Evolutionary conservation across 2,797 vertebrate species (phyloP).

Genomic region (Rhynchotus rufescens): DNA sequence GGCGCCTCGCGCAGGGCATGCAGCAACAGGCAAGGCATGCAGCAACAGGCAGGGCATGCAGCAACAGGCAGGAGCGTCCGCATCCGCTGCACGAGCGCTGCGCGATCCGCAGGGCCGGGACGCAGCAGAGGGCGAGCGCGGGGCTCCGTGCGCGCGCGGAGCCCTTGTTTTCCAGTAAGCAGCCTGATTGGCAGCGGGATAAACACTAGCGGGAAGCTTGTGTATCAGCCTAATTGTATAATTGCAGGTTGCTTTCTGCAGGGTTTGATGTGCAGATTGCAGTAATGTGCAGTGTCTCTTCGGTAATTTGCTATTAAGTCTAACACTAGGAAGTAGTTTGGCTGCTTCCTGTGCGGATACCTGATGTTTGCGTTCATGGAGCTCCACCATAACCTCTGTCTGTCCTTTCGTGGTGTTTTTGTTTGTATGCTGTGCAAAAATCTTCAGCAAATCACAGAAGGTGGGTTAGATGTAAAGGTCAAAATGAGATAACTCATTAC

Average conservation of each 20-base stretch:
- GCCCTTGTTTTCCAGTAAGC: slow-evolving; percentile 76
- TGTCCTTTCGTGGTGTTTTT: background rate
- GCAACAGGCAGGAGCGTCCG: too few relatives aligned
- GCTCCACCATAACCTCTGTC: background rate
- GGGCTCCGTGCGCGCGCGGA: slow-evolving; percentile 13
- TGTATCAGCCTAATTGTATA: slow-evolving; percentile 78
- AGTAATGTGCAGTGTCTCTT: slow-evolving; percentile 55
- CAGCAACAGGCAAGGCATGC: background rate
- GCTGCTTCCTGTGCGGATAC: slow-evolving; percentile 11
- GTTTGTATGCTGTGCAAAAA: background rate
- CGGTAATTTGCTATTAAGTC: slow-evolving; percentile 58
- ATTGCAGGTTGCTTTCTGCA: slow-evolving; percentile 74
- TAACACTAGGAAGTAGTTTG: slow-evolving; percentile 21
- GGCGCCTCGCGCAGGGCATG: too few relatives aligned
- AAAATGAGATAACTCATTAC: slow-evolving; percentile 38
- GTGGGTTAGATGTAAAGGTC: slow-evolving; percentile 37
- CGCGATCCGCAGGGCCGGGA: too few relatives aligned
- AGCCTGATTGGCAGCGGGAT: slow-evolving; percentile 72
- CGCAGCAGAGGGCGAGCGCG: background rate
- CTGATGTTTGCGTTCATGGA: background rate
- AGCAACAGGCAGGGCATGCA: background rate
- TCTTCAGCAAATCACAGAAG: background rate
- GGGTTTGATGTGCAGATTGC: slow-evolving; percentile 71
- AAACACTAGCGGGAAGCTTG: slow-evolving; percentile 72
- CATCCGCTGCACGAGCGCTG: too few relatives aligned